A percentile compares a stretch with the other conserved stretches of the same genome.
Evolutionary conservation across 2,113 vertebrate species (phyloP).

Genomic region (Menidia beryllina): DNA sequence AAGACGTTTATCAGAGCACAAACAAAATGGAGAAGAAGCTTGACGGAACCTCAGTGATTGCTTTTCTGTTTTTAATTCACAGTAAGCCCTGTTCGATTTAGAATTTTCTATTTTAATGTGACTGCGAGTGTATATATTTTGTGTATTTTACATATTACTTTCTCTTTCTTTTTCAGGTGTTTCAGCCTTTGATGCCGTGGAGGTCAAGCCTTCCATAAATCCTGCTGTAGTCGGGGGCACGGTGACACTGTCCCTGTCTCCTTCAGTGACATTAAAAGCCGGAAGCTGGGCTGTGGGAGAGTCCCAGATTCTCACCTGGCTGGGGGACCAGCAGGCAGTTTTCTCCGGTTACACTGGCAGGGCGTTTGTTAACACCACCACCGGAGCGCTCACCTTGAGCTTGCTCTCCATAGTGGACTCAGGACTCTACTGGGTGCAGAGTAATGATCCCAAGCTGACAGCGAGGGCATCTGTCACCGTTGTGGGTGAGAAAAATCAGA

Average conservation of each 20-base stretch:
- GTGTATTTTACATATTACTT: not conserved
- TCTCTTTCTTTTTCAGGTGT: slow-evolving; percentile 12
- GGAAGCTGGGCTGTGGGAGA: slow-evolving; percentile 59
- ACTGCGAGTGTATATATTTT: not conserved
- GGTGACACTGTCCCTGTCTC: slow-evolving; percentile 56
- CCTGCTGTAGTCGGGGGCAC: slow-evolving; percentile 44
- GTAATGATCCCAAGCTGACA: slow-evolving; percentile 23
- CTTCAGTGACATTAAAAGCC: not conserved
- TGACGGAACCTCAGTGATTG: not conserved
- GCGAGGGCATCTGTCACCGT: slow-evolving; percentile 51
- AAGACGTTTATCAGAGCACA: slow-evolving; percentile 16
- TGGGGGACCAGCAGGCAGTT: slow-evolving; percentile 15
- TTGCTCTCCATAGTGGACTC: slow-evolving; percentile 52
- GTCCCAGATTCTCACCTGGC: slow-evolving; percentile 56
- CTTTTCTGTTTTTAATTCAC: slow-evolving; percentile 40
- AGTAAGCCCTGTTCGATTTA: slow-evolving; percentile 15
- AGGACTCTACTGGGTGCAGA: slow-evolving; percentile 59
- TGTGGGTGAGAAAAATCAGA: slow-evolving; percentile 42
- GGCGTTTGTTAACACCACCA: slow-evolving; percentile 42
- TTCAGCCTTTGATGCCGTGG: slow-evolving; percentile 30
- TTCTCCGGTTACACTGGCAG: slow-evolving; percentile 44
- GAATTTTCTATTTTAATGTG: not conserved
- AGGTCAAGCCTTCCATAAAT: slow-evolving; percentile 56
- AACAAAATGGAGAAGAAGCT: slow-evolving; percentile 44
- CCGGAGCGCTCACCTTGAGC: slow-evolving; percentile 56